Evolutionary conservation across 2,113 vertebrate genomes (phyloP).

Genomic region (Balaeniceps rex): DNA sequence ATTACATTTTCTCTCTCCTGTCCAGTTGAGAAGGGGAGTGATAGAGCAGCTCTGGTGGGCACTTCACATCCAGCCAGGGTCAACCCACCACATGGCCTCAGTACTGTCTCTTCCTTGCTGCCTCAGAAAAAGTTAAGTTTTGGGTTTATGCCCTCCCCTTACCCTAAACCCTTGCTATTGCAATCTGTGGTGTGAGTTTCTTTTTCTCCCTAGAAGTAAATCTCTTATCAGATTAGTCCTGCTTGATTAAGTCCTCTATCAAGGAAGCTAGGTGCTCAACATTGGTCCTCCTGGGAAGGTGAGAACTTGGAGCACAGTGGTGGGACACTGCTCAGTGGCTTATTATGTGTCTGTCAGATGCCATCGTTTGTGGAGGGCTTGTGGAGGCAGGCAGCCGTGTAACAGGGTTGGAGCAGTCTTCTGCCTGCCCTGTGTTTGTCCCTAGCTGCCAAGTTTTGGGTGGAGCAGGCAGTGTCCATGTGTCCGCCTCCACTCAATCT

Average conservation of each 20-base stretch:
- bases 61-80: too few species aligned
- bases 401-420: neutral
- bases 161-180: neutral
- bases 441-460: neutral
- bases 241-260: neutral
- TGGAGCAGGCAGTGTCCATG: neutral
- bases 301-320: neutral
- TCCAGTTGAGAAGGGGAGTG: too few species aligned
- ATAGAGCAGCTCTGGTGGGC: too few species aligned
- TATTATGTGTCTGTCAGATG: neutral
- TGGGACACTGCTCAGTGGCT: neutral
- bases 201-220: neutral
- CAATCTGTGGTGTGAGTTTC: neutral
- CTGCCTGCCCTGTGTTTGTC: neutral
- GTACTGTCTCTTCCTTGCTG: neutral
- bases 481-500: neutral
- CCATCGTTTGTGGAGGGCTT: neutral
- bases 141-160: neutral
- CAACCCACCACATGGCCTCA: too few species aligned
- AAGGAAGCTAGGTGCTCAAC: neutral
- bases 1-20: too few species aligned
- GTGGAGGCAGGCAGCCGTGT: neutral
- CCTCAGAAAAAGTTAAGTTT: neutral
- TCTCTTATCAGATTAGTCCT: neutral
- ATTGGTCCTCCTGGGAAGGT: neutral